Percentiles rank a stretch among this genome's conserved stretches.
Evolutionary conservation across 2,797 vertebrate species (phyloP).

Genomic region (Alauda arvensis): DNA sequence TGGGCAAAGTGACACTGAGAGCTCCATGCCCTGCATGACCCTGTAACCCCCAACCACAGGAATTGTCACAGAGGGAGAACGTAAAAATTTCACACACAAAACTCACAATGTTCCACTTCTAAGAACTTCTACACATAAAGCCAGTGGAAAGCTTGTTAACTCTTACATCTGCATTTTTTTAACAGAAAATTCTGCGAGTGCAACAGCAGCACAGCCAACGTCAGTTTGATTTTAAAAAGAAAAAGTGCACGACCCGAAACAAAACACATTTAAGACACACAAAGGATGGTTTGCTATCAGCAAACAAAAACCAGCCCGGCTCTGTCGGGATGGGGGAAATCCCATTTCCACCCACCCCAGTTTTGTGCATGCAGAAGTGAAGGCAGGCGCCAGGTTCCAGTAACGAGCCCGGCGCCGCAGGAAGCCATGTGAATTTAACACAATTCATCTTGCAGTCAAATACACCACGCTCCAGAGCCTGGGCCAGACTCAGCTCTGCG

Average conservation of each 20-base stretch:
- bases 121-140: not conserved
- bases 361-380: slow-evolving; percentile 9
- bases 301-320: not conserved
- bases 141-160: not conserved
- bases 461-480: not conserved
- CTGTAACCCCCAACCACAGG: not conserved
- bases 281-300: slow-evolving; percentile 30
- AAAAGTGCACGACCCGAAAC: slow-evolving; percentile 19
- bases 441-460: slow-evolving; percentile 32
- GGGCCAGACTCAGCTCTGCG: not conserved
- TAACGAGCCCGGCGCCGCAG: not conserved
- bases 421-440: slow-evolving; percentile 27
- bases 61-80: not conserved
- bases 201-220: not conserved
- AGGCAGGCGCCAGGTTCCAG: slow-evolving; percentile 8
- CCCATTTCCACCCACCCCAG: slow-evolving; percentile 35
- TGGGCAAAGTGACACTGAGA: not conserved
- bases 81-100: not conserved
- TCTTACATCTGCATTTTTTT: not conserved
- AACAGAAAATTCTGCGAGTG: slow-evolving; percentile 4
- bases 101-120: not conserved
- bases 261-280: slow-evolving; percentile 41
- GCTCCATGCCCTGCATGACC: fast-evolving
- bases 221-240: not conserved
- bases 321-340: slow-evolving; percentile 11